Evolutionary conservation across 2,888 invertebrate species (phyloP).

Genomic region (Melanophora roralis): DNA sequence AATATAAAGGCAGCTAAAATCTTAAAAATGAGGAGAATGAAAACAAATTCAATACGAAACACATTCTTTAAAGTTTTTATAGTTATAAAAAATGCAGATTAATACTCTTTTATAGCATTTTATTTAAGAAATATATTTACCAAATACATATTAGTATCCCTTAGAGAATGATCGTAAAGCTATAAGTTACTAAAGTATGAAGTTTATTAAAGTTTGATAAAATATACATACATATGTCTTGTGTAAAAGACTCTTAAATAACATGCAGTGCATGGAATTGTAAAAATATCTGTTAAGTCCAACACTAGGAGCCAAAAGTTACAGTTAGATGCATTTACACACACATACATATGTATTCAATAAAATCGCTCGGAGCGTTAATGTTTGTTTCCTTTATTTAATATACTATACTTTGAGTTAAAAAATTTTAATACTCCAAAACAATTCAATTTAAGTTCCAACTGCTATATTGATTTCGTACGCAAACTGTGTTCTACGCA

Average conservation of each 20-base stretch:
- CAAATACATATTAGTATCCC: slow-evolving; percentile 54
- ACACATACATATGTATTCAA: too few species aligned
- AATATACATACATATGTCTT: slow-evolving; percentile 53
- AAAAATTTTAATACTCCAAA: slow-evolving; percentile 54
- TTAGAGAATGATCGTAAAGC: slow-evolving; percentile 33
- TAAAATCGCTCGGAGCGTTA: slow-evolving; percentile 4
- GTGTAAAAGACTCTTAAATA: slow-evolving; percentile 41
- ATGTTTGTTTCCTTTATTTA: slow-evolving; percentile 46
- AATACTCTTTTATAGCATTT: background rate
- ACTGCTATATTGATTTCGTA: slow-evolving; percentile 2
- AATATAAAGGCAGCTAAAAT: slow-evolving; percentile 53
- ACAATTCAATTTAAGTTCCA: slow-evolving; percentile 19
- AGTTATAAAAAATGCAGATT: too few species aligned
- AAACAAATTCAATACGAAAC: background rate
- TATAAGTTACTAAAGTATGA: slow-evolving; percentile 50
- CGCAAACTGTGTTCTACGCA: too few species aligned
- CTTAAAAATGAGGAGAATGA: background rate
- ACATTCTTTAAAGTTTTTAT: too few species aligned
- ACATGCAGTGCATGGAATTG: slow-evolving; percentile 26
- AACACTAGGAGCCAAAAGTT: slow-evolving; percentile 26
- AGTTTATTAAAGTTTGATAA: slow-evolving; percentile 44
- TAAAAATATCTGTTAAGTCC: slow-evolving; percentile 26
- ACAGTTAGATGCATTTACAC: too few species aligned
- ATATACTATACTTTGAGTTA: slow-evolving; percentile 41
- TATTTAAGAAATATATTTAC: slow-evolving; percentile 29